A percentile compares a stretch with the other conserved stretches of the same genome.
Evolutionary conservation across 2,888 invertebrate species (phyloP).

Genomic region (Drosophila subsilvestris): DNA sequence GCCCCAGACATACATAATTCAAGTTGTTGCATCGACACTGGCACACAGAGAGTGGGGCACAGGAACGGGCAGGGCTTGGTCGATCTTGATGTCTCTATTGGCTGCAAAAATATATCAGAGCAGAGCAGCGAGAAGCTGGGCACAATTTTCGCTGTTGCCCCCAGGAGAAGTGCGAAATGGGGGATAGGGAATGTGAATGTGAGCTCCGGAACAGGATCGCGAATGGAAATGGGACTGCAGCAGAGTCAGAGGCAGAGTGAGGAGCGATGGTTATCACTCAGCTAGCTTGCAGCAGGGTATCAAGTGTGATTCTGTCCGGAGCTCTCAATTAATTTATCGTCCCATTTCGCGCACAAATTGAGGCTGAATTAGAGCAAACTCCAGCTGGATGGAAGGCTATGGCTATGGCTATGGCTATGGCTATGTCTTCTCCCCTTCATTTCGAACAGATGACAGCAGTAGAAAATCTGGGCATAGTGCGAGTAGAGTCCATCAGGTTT

Average conservation of each 20-base stretch:
- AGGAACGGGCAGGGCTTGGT: constrained; percentile 13
- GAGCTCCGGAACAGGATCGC: constrained; percentile 19
- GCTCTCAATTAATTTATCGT: constrained; percentile 82
- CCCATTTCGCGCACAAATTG: constrained; percentile 83
- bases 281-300: constrained; percentile 19
- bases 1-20: constrained; percentile 72
- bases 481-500: constrained; percentile 15
- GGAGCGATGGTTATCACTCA: constrained; percentile 61
- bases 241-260: not conserved
- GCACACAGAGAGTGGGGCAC: not conserved
- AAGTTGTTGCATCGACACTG: constrained; percentile 37
- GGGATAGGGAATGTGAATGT: constrained; percentile 27
- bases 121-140: constrained; percentile 52
- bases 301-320: constrained; percentile 34
- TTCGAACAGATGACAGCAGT: constrained; percentile 20
- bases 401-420: not conserved
- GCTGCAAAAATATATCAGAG: constrained; percentile 51
- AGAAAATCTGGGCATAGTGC: constrained; percentile 26
- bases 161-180: constrained; percentile 11
- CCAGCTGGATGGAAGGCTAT: constrained; percentile 1
- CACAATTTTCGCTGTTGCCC: constrained; percentile 54
- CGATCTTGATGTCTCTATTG: constrained; percentile 74
- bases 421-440: not conserved
- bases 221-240: constrained; percentile 8
- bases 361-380: constrained; percentile 76